Base-by-base conservation (phyloP, 1,140 invertebrate species). In the Epicauta chinensis region DNA sequence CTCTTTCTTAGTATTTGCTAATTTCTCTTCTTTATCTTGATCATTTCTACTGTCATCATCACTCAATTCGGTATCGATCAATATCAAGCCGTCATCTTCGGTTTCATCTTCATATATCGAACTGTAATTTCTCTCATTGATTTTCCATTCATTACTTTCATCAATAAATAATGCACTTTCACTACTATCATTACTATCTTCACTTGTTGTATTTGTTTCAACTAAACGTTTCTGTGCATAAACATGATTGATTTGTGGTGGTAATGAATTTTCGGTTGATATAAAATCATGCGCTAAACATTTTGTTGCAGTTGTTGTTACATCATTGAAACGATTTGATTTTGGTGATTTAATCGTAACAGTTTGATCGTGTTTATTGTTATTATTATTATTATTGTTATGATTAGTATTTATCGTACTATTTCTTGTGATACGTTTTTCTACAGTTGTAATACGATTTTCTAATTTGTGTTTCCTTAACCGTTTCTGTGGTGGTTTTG, bases 281-380 rank as follows among this genome's bases (percentile, higher is more conserved):
- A 47, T 47, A 47, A 47, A 47, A 47, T 47, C 45, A 13, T 47
- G 45, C 2, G 45, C 34, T 29, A 29, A 38, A 38, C 30, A 47
- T 38, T 47, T 38, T 11, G 34, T 3, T 3, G 23, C 7, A 1
- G 23, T 0, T 23, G 23, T 23, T 23, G 17, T 23, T 23, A 23
- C 23, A 29, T 47, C 34, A 12, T 37, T 37, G 13, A 16, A n/a
- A 9, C 44, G 44, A 46, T 11, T 9, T n/a, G 11, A 15, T 12
- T 46, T 46, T 31, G 23, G 32, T 16, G 16, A 10, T 35, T 35
- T 35, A n/a, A 36, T 35, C 11, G 16, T 11, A 34, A 34, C 9
- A 16, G 3, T 10, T 31, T 16, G 5, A 7, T 13, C 5, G 14
- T 17, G 23, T 47, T 47, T 38, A 12, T 9, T 30, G 7, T 38